These are phyloP conservation scores for Paramormyrops hopkinsi DNA, from an alignment of 2,797 vertebrate species.

Conservation along the genomic window DNA sequence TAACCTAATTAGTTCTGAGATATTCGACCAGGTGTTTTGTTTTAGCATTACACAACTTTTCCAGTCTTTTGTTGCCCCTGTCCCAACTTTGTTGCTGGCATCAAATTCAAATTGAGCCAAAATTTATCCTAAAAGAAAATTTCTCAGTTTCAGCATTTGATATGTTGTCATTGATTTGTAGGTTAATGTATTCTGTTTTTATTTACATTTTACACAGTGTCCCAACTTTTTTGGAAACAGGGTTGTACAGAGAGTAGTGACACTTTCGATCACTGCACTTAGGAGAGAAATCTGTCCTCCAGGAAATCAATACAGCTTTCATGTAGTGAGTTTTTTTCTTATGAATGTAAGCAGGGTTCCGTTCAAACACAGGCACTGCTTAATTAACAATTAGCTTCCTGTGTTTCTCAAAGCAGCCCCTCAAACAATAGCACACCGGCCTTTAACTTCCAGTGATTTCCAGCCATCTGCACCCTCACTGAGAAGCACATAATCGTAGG, in stretches of 20 bases:
- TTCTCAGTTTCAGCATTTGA: not conserved
- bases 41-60: not conserved
- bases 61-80: not conserved
- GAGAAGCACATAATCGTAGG: slow-evolving; percentile 33
- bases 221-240: not conserved
- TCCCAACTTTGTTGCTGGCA: not conserved
- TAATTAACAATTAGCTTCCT: not conserved
- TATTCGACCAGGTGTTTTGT: not conserved
- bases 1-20: not conserved
- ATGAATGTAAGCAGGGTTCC: not conserved
- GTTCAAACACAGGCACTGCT: not conserved
- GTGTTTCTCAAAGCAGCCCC: not conserved
- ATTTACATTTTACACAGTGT: not conserved
- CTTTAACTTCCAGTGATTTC: slow-evolving; percentile 37
- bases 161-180: not conserved
- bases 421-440: slow-evolving; percentile 31
- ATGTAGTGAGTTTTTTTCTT: not conserved
- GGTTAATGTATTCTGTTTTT: not conserved
- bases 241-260: not conserved
- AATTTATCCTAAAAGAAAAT: not conserved
- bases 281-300: not conserved
- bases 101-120: not conserved
- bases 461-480: slow-evolving; percentile 17
- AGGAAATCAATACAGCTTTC: not conserved
- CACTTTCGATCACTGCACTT: not conserved